A percentile compares a stretch with the other conserved stretches of the same genome.
phyloP scores from a whole-genome alignment of 2,113 vertebrate species.

The Cochlearius cochlearius region DNA sequence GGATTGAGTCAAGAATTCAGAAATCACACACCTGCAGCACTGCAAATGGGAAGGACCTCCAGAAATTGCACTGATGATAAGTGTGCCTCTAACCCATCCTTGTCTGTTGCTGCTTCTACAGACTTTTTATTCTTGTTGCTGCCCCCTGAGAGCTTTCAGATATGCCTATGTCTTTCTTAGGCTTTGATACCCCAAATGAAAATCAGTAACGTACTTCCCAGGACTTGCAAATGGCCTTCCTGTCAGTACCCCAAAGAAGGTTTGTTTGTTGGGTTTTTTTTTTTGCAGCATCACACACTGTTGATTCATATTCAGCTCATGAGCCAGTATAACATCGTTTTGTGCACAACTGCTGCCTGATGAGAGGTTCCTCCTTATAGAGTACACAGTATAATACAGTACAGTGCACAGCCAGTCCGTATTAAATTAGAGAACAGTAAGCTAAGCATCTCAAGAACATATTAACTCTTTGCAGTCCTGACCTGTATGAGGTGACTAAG shows the following conservation, averaged over 20 bases:
- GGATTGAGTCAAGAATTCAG: background rate
- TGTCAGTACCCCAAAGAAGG: background rate
- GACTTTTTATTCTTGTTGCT: background rate
- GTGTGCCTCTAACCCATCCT: background rate
- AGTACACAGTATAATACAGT: no score
- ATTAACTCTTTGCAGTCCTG: background rate
- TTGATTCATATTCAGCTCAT: background rate
- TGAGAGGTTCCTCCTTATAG: background rate
- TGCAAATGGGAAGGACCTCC: background rate
- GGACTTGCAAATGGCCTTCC: background rate
- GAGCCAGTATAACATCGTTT: background rate
- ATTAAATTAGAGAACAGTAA: background rate
- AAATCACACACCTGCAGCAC: background rate
- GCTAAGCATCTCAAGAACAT: background rate
- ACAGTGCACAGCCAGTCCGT: background rate
- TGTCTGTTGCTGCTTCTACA: background rate
- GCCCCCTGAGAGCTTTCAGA: background rate
- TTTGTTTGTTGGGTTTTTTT: no score
- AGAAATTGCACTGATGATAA: background rate
- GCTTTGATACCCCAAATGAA: background rate
- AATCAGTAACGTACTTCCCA: background rate
- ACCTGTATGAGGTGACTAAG: background rate
- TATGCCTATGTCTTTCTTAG: background rate
- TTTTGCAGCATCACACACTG: fast-evolving
- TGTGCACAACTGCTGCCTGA: background rate